These are phyloP conservation scores for Heliothis peltigera DNA, from an alignment of 2,888 invertebrate genomes.

Conservation along the genomic window DNA sequence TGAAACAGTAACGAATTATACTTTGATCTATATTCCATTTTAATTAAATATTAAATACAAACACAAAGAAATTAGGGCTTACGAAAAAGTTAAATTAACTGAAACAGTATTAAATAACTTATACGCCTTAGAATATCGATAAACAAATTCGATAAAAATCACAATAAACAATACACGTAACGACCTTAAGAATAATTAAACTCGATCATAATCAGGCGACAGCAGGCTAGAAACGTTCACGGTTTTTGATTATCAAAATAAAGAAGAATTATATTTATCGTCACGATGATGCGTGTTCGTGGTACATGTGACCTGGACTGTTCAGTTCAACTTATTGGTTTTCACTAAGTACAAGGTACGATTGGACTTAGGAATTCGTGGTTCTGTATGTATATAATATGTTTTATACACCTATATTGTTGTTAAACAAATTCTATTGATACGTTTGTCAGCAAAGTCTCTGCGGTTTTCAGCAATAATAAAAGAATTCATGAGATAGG, in stretches of 20 bases:
- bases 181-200: constrained; percentile 53
- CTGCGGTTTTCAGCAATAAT: too few species aligned
- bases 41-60: too few species aligned
- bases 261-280: constrained; percentile 35
- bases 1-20: too few species aligned
- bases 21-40: too few species aligned
- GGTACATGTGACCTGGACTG: constrained; percentile 66
- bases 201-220: constrained; percentile 40
- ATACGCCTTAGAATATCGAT: too few species aligned
- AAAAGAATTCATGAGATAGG: too few species aligned
- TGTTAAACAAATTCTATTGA: too few species aligned
- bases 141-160: too few species aligned
- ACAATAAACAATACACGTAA: constrained; percentile 21
- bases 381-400: constrained; percentile 41
- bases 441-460: too few species aligned
- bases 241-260: constrained; percentile 39
- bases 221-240: constrained; percentile 48
- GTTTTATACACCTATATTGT: neutral
- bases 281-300: constrained; percentile 69
- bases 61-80: too few species aligned
- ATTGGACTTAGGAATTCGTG: neutral
- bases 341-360: constrained; percentile 52
- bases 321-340: constrained; percentile 64
- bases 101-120: too few species aligned
- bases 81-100: too few species aligned